Conservation (phyloP, 2,113 vertebrate genomes). For the Malurus alboscapulatus region DNA sequence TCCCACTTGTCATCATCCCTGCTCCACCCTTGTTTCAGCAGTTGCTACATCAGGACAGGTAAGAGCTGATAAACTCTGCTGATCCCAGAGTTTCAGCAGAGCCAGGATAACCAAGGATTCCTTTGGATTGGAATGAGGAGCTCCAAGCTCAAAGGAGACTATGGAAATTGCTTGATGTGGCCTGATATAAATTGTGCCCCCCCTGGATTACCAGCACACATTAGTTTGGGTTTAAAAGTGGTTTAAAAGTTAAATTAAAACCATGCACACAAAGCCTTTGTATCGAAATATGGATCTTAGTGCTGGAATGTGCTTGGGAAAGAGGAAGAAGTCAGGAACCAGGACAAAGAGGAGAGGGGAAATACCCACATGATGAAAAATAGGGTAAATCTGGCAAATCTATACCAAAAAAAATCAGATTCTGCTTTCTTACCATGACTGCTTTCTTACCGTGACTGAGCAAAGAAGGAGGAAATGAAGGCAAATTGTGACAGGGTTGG, state of each 20-base stretch:
- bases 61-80: constrained; percentile 16
- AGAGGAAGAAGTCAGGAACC: background rate
- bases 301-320: background rate
- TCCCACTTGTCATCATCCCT: background rate
- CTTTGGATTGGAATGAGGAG: background rate
- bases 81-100: background rate
- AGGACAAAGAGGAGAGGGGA: background rate
- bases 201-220: background rate
- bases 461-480: background rate
- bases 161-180: background rate
- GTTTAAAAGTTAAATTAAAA: background rate
- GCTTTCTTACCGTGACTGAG: background rate
- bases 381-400: background rate
- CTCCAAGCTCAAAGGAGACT: background rate
- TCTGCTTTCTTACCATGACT: background rate
- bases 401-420: background rate
- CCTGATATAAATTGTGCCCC: background rate
- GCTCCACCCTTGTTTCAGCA: constrained; percentile 24
- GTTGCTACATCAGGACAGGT: background rate
- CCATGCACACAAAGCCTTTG: background rate
- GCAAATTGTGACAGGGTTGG: background rate
- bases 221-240: background rate
- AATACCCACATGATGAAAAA: background rate
- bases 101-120: background rate
- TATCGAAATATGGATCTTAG: background rate